These are phyloP conservation scores for Branchipolynoe longqiensis DNA, from an alignment of 2,888 invertebrate species.

Conservation along the genomic window DNA sequence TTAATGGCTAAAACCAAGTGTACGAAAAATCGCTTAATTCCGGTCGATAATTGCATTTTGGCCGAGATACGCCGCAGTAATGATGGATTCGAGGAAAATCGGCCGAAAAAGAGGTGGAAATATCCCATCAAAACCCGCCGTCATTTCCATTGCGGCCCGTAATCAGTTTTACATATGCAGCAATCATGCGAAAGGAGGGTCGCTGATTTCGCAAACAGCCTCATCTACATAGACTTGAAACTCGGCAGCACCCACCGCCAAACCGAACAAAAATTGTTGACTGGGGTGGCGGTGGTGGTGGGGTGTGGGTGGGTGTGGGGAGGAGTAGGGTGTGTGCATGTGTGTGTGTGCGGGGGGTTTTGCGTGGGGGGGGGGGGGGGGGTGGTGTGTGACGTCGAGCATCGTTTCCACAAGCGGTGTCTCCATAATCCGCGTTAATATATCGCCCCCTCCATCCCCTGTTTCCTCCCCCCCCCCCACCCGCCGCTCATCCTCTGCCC, in stretches of 20 bases:
- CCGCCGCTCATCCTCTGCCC: too few species aligned
- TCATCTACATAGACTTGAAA: slow-evolving; percentile 54
- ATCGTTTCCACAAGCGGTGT: not conserved
- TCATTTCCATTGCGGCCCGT: slow-evolving; percentile 27
- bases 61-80: slow-evolving; percentile 12
- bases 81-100: slow-evolving; percentile 44
- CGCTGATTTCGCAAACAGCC: slow-evolving; percentile 14
- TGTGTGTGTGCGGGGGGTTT: not conserved
- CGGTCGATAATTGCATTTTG: slow-evolving; percentile 43
- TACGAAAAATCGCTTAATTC: slow-evolving; percentile 40
- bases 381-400: slow-evolving; percentile 17
- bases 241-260: not conserved
- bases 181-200: slow-evolving; percentile 48
- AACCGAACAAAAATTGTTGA: not conserved
- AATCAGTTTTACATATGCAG: slow-evolving; percentile 50
- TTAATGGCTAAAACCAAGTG: slow-evolving; percentile 33
- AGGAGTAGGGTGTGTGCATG: not conserved
- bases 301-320: not conserved
- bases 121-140: slow-evolving; percentile 54
- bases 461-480: too few species aligned
- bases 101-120: slow-evolving; percentile 47
- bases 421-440: slow-evolving; percentile 9
- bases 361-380: not conserved
- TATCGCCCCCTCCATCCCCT: not conserved
- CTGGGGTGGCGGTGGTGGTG: too few species aligned